A percentile compares a stretch with the other conserved stretches of the same genome.
These are phyloP conservation scores for Nibea coibor DNA, from an alignment of 2,113 vertebrate genomes.

Conservation along the genomic window DNA sequence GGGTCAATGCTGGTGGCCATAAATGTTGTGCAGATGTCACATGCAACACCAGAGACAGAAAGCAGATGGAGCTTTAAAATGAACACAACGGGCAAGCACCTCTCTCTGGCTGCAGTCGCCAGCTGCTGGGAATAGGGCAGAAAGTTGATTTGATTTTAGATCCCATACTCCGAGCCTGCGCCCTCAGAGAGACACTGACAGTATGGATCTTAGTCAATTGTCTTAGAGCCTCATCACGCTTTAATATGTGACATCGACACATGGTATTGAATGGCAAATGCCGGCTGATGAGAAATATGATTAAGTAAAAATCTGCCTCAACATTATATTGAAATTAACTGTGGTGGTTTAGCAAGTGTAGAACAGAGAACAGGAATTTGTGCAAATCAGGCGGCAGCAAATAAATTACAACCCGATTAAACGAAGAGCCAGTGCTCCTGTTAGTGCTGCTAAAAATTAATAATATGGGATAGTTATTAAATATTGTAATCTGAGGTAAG, in stretches of 20 bases:
- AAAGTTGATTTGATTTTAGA: slow-evolving; percentile 25
- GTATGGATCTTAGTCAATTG: slow-evolving; percentile 2
- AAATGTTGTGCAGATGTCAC: slow-evolving; percentile 52
- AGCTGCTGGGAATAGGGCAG: slow-evolving; percentile 4
- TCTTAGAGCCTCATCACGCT: slow-evolving; percentile 7
- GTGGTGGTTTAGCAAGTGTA: too few relatives aligned
- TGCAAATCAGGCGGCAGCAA: too few relatives aligned
- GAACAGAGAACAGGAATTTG: too few relatives aligned
- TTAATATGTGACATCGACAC: not conserved
- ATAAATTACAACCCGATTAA: not conserved
- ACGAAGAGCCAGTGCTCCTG: not conserved
- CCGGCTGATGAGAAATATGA: not conserved
- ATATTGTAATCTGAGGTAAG: not conserved
- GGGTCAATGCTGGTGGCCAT: slow-evolving; percentile 34
- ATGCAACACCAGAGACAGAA: slow-evolving; percentile 16
- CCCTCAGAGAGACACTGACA: slow-evolving; percentile 15
- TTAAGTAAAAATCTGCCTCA: not conserved
- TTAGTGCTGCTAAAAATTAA: not conserved
- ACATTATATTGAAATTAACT: too few relatives aligned
- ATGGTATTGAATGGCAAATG: not conserved
- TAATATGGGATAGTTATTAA: slow-evolving; percentile 1
- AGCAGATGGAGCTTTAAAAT: slow-evolving; percentile 28
- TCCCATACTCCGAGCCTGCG: slow-evolving; percentile 3
- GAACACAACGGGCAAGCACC: not conserved
- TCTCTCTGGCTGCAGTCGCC: not conserved